Evolutionary conservation across 2,888 invertebrate genomes (phyloP), one percentile per base, ranked within the genome.

Genomic region (Heliconius ismenius): DNA sequence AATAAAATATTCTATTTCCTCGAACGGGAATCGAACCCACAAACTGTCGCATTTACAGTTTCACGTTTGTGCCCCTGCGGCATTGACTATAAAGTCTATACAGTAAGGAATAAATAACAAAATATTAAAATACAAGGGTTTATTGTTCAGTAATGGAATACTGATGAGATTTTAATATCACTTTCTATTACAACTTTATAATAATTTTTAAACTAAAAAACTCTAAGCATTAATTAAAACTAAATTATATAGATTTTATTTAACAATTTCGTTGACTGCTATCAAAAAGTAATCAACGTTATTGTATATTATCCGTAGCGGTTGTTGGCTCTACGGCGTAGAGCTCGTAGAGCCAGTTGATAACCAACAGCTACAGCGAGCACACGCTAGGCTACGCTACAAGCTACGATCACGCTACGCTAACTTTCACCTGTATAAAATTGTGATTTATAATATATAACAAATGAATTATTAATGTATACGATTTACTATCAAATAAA

Each of bases 321-420:
- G 62, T 69, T 49, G 62, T 13, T 18, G 74, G 49, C 39, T 73
- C 86, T 87, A 87, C 86, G 86, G 82, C 88, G 90, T 90, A 88
- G 88, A 82, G 80, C 73, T 80, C 87, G 88, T 89, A 89, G 88
- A 90, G 88, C 81, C 90, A 92, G 91, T 92, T 87, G 87, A 86
- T 84, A 86, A 85, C 84, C 84, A 83, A 83, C 80, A 84, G 90
- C 87, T 89, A 88, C 88, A 87, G 83, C 82, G 86, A 75, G 81
- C 86, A 84, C 87, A 82, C 89, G 91, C 88, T 86, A 86, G 64
- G 76, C 76, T 80, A 78, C 78, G 83, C 80, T 80, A 82, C 83
- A 82, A 81, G 75, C 65, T 81, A 84, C 81, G 82, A 73, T 74
- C 85, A 85, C 84, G 82, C 83, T 82, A 67, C 73, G 76, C 76